Percentiles rank a stretch among this genome's conserved stretches.
These are phyloP conservation scores for Illadopsis cleaveri DNA, from an alignment of 2,113 vertebrate species.

Conservation along the genomic window DNA sequence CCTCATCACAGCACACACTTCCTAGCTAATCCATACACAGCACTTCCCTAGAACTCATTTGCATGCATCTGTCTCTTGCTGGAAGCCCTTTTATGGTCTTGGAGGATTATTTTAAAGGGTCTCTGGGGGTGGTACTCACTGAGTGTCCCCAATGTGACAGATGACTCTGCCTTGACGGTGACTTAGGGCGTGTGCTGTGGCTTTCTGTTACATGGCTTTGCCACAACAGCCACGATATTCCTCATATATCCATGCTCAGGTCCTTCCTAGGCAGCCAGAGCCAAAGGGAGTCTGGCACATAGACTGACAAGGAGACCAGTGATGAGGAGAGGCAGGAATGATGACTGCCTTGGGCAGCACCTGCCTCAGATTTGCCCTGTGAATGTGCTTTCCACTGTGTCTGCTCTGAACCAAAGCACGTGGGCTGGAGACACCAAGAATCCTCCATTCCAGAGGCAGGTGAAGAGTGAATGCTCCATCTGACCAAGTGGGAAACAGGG, in stretches of 20 bases:
- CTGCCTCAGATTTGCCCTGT: background rate
- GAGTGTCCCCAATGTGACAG: background rate
- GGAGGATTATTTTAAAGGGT: background rate
- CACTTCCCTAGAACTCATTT: background rate
- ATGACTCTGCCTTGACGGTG: background rate
- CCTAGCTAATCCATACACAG: background rate
- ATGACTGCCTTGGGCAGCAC: background rate
- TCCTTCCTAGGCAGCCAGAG: background rate
- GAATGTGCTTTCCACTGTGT: background rate
- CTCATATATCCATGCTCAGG: background rate
- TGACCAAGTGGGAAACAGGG: background rate
- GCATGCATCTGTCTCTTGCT: background rate
- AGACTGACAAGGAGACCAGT: background rate
- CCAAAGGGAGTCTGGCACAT: background rate
- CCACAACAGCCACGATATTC: background rate
- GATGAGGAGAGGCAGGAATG: background rate
- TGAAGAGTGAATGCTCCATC: rapidly evolving
- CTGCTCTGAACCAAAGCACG: background rate
- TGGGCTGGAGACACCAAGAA: background rate
- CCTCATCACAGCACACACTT: background rate
- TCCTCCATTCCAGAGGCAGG: background rate
- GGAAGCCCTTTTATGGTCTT: background rate
- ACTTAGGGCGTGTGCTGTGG: background rate
- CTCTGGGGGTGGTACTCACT: background rate
- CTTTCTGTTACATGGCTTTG: background rate